Base-by-base conservation (phyloP, 2,888 invertebrate genomes). In the Tetragonula carbonaria region DNA sequence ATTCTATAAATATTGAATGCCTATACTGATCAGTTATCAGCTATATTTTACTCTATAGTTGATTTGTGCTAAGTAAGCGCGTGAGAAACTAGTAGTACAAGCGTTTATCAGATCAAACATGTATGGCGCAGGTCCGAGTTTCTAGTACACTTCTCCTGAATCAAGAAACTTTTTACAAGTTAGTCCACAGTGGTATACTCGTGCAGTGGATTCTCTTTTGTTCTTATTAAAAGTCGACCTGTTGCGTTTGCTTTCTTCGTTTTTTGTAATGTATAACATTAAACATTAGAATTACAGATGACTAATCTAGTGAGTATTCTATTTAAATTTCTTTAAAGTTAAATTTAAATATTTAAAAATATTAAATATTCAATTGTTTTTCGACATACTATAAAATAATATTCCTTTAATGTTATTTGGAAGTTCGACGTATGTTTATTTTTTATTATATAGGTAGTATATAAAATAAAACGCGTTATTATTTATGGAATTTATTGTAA, bases 61-160 rank as follows among this genome's bases (percentile, higher is more conserved):
- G 59, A 70, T 65, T 45, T 33, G 53, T 45, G 14, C 23, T n/a
- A 59, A 63, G 51, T 18, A 51, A 33, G 65, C 55, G 67, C 45
- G 65, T 28, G 38, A 73, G 38, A 18, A 53, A 50, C 50, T 83
- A 87, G 87, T 90, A 84, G 86, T 88, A 71, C 33, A 79, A 72
- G 21, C 62, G 38, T 18, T 57, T 88, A 82, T 86, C 80, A 75
- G 87, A 86, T 90, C 86, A 74, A 86, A 59, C 82, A 78, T 80
- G 85, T 81, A 85, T 90, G 53, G 90, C 89, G 86, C 85, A 90
- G 79, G 85, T 83, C 68, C 68, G 82, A 78, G 3, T 63, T 50
- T 21, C 51, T 53, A 76, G 71, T 67, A 53, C 45, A 38, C n/a
- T 80, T 72, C 78, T 84, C 65, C 83, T 80, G 74, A 87, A 84